Percentiles rank a stretch among this genome's conserved stretches.
These are phyloP conservation scores for Machimus rusticus DNA, from an alignment of 2,888 invertebrate genomes.

Conservation along the genomic window DNA sequence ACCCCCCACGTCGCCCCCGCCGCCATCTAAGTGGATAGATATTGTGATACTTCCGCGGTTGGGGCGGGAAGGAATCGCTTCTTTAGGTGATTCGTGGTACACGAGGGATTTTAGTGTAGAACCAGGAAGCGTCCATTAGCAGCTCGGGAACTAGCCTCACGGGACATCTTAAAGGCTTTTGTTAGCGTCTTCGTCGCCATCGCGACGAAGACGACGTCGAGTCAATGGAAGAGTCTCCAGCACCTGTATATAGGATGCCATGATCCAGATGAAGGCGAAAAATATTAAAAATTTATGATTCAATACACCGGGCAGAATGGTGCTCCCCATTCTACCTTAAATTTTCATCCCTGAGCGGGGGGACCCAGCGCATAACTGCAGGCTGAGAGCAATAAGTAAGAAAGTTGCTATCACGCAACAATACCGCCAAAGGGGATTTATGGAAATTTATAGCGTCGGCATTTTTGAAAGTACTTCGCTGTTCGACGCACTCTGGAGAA, in stretches of 20 bases:
- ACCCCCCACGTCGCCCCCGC: not conserved
- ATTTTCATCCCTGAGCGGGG: not conserved
- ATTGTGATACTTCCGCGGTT: not conserved
- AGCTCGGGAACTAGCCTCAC: slow-evolving; percentile 45
- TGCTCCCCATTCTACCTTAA: not conserved
- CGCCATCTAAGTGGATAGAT: not conserved
- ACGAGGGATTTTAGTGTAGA: slow-evolving; percentile 30
- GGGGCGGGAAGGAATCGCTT: slow-evolving; percentile 4
- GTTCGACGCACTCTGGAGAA: not conserved
- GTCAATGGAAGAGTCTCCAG: not conserved
- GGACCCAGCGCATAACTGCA: slow-evolving; percentile 1
- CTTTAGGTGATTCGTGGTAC: slow-evolving; percentile 28
- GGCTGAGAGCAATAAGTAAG: slow-evolving; percentile 8
- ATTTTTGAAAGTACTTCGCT: slow-evolving; percentile 29
- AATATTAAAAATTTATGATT: slow-evolving; percentile 46
- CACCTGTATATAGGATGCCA: not conserved
- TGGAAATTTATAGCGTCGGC: slow-evolving; percentile 34
- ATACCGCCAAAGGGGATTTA: slow-evolving; percentile 25
- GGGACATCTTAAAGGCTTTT: slow-evolving; percentile 43
- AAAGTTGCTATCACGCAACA: slow-evolving; percentile 37
- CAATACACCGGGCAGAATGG: slow-evolving; percentile 28
- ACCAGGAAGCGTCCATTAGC: slow-evolving; percentile 45
- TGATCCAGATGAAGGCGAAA: slow-evolving; percentile 17
- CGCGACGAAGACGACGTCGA: not conserved
- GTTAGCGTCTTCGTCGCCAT: not conserved